Conservation (phyloP, 2,113 vertebrate genomes). For the Xiphorhynchus elegans region DNA sequence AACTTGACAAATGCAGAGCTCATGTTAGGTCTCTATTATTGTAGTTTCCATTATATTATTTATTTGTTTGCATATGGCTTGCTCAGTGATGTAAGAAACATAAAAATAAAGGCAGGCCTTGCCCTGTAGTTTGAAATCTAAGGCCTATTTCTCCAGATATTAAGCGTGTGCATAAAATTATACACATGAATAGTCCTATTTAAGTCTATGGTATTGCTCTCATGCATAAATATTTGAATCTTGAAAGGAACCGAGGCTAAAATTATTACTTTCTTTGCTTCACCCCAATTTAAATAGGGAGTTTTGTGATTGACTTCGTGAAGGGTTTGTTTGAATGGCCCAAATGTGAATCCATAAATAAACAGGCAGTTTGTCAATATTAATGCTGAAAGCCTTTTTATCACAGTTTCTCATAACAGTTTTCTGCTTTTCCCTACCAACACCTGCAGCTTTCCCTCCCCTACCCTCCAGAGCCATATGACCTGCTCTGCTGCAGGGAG, state of each 20-base stretch:
- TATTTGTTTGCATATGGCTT: conserved; percentile 27
- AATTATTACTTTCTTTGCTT: conserved; percentile 24
- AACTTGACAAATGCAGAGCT: conserved; percentile 1
- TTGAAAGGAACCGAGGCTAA: conserved; percentile 5
- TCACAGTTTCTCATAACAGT: neutral
- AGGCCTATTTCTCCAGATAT: conserved; percentile 6
- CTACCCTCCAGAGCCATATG: neutral
- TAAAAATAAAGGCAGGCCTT: conserved; percentile 10
- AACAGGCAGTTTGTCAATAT: neutral
- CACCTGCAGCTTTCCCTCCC: neutral
- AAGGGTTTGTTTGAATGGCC: neutral
- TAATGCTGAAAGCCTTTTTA: neutral
- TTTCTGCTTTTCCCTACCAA: neutral
- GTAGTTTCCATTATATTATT: neutral
- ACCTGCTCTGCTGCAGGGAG: neutral
- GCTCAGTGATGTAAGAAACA: conserved; percentile 14
- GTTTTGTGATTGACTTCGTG: neutral
- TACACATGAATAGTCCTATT: conserved; percentile 29
- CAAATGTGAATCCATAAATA: neutral
- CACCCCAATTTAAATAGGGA: neutral
- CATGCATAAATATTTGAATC: conserved; percentile 44
- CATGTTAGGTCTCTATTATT: neutral
- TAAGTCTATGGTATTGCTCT: conserved; percentile 8
- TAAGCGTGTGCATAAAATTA: conserved; percentile 33
- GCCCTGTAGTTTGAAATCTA: neutral